Percentiles rank a stretch among this genome's conserved stretches.
Evolutionary conservation across 2,797 vertebrate genomes (phyloP).

Genomic region (Typhlichthys subterraneus): DNA sequence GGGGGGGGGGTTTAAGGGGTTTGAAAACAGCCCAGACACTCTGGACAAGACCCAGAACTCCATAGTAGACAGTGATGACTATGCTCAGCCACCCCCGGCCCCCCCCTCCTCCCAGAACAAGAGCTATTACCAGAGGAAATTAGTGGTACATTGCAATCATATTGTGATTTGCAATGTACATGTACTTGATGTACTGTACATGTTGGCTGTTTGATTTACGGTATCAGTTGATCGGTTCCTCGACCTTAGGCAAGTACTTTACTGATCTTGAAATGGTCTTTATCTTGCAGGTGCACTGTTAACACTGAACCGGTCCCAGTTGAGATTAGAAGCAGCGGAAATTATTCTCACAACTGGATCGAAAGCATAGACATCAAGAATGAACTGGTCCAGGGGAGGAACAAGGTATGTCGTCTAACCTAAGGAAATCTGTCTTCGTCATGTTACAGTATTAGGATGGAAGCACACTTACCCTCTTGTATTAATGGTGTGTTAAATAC

Average conservation of each 20-base stretch:
- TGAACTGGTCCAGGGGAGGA: slow-evolving; percentile 70
- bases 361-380: slow-evolving; percentile 62
- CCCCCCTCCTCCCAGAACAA: background rate
- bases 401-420: slow-evolving; percentile 77
- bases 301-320: slow-evolving; percentile 42
- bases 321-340: slow-evolving; percentile 23
- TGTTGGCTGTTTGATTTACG: too few species aligned
- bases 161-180: background rate
- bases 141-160: background rate
- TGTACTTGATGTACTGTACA: background rate
- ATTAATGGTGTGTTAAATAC: slow-evolving; percentile 2
- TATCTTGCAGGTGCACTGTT: slow-evolving; percentile 61
- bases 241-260: too few species aligned
- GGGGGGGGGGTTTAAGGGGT: slow-evolving; percentile 18
- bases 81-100: background rate
- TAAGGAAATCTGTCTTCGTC: background rate
- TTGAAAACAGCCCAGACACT: slow-evolving; percentile 14
- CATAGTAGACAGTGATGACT: slow-evolving; percentile 13
- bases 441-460: background rate
- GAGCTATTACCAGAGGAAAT: slow-evolving; percentile 5
- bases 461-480: background rate
- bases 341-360: slow-evolving; percentile 71
- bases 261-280: slow-evolving; percentile 15
- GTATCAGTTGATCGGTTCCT: too few species aligned
- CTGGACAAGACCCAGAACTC: slow-evolving; percentile 16